Evolutionary conservation across 2,888 invertebrate species (phyloP), one percentile per base, ranked within the genome.

Genomic region (Epirrita christyi): DNA sequence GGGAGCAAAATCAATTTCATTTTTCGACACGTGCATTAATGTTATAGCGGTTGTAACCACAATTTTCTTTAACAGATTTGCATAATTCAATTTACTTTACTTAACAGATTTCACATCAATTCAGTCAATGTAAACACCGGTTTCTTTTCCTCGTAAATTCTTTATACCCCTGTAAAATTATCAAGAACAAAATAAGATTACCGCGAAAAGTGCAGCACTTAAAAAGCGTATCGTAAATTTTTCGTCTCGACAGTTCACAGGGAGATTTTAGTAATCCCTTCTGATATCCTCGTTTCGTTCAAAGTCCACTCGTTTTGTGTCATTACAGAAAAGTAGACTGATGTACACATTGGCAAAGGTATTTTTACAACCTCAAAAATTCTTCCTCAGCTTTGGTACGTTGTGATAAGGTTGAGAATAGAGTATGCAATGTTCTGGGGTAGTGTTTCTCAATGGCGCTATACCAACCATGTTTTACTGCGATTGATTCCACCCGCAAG

Each of bases 1-100:
- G 78, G 76, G 83, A 78, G 83, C 74, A 80, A 89, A 90, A 90
- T 90, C 91, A 88, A 91, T 91, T 91, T 88, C 85, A 89, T 90
- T 91, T 90, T 91, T 90, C 85, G 86, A 88, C 88, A 86, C 88
- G 86, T 86, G 87, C 87, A 84, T 84, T 86, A 87, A 84, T 80
- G 85, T 79, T 84, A 85, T 78, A 77, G 83, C 78, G 75, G 77
- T 81, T 76, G 82, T 79, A 83, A 81, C 77, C 80, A 73, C 77
- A 73, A 69, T 73, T 69, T 72, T 67, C 64, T 66, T 67, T 67
- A 68, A 55, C 54, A 56, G 48, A 66, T 66, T 62, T 60, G 58
- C 63, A 64, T 64, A 66, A 63, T 66, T 66, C 58, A 63, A 62
- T 56, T 48, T 54, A 52, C 51, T 48, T 38, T 4, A 21, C 21